Evolutionary conservation across 2,888 invertebrate species (phyloP), one percentile per base, ranked within the genome.

Genomic region (Rhabditophanes sp.): DNA sequence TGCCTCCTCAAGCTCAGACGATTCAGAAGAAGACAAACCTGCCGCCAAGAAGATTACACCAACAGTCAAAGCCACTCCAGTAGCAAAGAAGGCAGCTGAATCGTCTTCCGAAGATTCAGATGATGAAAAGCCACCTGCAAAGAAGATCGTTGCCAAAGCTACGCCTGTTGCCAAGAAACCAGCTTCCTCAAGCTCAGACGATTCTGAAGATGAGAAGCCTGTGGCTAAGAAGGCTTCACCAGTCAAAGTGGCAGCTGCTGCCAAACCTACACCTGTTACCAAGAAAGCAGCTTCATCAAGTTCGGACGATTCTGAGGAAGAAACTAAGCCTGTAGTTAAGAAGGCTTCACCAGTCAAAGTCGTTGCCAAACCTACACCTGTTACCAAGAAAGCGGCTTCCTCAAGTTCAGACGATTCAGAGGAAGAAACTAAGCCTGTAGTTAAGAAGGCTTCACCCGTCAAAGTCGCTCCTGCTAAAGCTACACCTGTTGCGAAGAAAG

Each of bases 401-500:
- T 33, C 22, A n/a, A n/a, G n/a, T 4, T 35, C 37, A 3, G 42
- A 44, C 11, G 41, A 44, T 7, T 39, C 41, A 8, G 44, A 44
- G 9, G 38, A 41, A n/a, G 43, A n/a, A n/a, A 48, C 42, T 33
- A n/a, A 42, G 9, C 23, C 23, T n/a, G 9, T 11, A 9, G 9
- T 11, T 22, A 22, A 22, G 9, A 22, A 22, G 9, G 23, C 23
- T 22, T 9, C 23, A 9, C 23, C 26, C 6, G 4, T 3, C 4
- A 26, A 26, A 19, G n/a, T n/a, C n/a, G 2, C 11, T 26, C 17
- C 26, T 3, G 26, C 4, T 2, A 26, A 26, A 19, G 3, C 26
- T 3, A 19, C 11, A 15, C 26, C n/a, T n/a, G n/a, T n/a, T n/a
- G n/a, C n/a, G n/a, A n/a, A n/a, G n/a, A n/a, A n/a, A n/a, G n/a